Percentiles rank a stretch among this genome's conserved stretches.
Conservation (phyloP, 2,797 vertebrate genomes). For the Helarctos malayanus region DNA sequence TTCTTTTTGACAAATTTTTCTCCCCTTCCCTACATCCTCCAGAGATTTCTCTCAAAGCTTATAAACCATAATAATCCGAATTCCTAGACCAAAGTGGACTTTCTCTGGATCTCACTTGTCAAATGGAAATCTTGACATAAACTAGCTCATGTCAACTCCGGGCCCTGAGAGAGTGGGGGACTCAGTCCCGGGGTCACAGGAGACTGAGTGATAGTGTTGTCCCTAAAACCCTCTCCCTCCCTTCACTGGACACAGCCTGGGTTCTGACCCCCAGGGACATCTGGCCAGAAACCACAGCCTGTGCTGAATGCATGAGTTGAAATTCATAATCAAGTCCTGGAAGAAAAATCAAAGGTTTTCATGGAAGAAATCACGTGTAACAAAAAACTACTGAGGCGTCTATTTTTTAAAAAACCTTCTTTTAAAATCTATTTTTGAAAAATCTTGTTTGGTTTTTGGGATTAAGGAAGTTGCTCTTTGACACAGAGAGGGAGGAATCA, state of each 20-base stretch:
- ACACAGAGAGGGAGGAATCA: not conserved
- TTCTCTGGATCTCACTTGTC: not conserved
- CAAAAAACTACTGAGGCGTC: not conserved
- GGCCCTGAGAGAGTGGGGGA: not conserved
- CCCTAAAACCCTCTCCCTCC: not conserved
- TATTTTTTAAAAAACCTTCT: not conserved
- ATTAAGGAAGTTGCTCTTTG: not conserved
- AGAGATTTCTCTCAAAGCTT: not conserved
- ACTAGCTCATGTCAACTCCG: not conserved
- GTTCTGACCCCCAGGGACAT: not conserved
- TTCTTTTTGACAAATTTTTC: not conserved
- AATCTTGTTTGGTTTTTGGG: not conserved
- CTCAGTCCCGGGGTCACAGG: not conserved
- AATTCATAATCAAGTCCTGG: constrained; percentile 52
- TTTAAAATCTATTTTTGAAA: not conserved
- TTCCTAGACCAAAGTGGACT: not conserved
- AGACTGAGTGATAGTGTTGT: not conserved
- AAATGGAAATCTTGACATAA: not conserved
- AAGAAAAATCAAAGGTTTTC: constrained; percentile 75
- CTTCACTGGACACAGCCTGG: not conserved
- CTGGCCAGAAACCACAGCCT: not conserved
- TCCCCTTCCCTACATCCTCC: not conserved
- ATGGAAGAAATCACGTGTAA: not conserved
- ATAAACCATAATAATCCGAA: not conserved
- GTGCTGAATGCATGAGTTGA: constrained; percentile 71